These are phyloP conservation scores for Ciconia boyciana DNA, from an alignment of 2,113 vertebrate species.

Conservation along the genomic window DNA sequence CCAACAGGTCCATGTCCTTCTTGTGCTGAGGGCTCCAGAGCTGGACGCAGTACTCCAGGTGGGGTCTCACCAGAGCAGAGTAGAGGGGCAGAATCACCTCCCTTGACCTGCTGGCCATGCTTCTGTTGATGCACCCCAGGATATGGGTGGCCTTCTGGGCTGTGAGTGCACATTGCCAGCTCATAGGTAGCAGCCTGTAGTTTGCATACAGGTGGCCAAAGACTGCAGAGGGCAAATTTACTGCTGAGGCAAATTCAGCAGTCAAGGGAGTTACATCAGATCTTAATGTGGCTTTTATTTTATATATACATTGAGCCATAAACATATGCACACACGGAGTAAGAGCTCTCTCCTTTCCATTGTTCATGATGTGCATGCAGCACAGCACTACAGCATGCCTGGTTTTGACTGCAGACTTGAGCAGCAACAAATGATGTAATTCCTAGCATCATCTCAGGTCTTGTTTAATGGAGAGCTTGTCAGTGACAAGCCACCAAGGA, in stretches of 20 bases:
- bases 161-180: rapidly evolving
- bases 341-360: not conserved
- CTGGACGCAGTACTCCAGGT: not conserved
- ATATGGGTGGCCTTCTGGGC: not conserved
- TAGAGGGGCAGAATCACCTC: not conserved
- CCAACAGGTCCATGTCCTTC: not conserved
- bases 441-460: not conserved
- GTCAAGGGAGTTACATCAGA: not conserved
- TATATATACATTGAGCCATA: not conserved
- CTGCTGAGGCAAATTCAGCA: not conserved
- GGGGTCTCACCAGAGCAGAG: not conserved
- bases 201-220: not conserved
- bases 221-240: not conserved
- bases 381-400: not conserved
- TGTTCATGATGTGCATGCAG: not conserved
- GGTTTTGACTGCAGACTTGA: not conserved
- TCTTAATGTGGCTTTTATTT: not conserved
- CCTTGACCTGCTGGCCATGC: not conserved
- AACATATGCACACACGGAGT: rapidly evolving
- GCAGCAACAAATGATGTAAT: not conserved
- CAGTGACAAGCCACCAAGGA: not conserved
- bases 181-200: not conserved
- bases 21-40: not conserved
- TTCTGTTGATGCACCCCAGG: not conserved
- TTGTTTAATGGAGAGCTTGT: not conserved